Evolutionary conservation across 2,888 invertebrate genomes (phyloP), one percentile per base, ranked within the genome.

Genomic region (Glaucopsyche alexis): DNA sequence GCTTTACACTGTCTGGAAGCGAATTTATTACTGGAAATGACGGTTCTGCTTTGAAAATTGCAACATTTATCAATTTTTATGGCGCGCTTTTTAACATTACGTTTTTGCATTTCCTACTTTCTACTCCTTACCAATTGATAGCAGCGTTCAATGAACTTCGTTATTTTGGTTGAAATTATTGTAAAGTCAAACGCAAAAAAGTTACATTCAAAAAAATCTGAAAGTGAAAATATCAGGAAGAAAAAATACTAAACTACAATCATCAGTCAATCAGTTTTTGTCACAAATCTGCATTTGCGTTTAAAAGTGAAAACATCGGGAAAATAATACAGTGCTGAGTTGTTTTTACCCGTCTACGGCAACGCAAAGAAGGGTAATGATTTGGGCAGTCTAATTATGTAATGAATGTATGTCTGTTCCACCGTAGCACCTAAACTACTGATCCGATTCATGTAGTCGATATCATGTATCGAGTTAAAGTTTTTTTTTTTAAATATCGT

Each of bases 1-100:
- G 42, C 42, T 67, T 19, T 67, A 60, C 29, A 60, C 67, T 52
- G 70, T 72, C 74, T 72, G 67, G 66, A 55, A 66, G 13, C 66
- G 42, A 8, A 66, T 66, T 66, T 66, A 60, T 60, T 6, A 38
- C 60, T 60, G 60, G 60, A 60, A 60, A 38, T 60, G 60, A 38
- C 60, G 60, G 60, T 38, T 38, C 11, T 60, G 60, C 60, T 29
- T 60, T 60, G 38, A 60, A 60, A 60, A 60, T 60, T 29, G 60
- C 60, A 60, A 60, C 60, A 29, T 38, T 60, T 60, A 60, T 60
- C 60, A 60, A 60, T 60, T 60, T 60, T 60, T 60, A 60, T 60
- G 60, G 29, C 60, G 55, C 29, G 7, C 7, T 29, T 29, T 60
- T 60, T 38, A 38, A 38, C 55, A 55, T 55, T 19, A 55, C 29